Evolutionary conservation across 2,888 invertebrate genomes (phyloP), one percentile per base, ranked within the genome.

Genomic region (Noctua janthina): DNA sequence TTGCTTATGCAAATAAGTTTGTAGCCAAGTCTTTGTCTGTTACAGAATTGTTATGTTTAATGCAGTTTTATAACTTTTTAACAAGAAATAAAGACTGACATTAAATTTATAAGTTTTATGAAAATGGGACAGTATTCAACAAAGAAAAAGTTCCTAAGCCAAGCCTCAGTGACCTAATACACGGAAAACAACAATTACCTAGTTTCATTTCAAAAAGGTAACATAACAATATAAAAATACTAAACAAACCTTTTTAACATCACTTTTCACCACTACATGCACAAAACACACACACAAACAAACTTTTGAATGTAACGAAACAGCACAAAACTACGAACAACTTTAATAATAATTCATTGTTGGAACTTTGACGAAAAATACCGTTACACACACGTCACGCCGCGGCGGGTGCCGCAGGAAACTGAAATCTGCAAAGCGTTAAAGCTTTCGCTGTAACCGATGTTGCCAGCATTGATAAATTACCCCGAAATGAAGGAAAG

Each of bases 381-480:
- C 20, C 10, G 51, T 8, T 49, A 73, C 46, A 69, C 20, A 86
- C 51, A 84, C 90, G 92, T 89, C 90, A 70, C 51, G 15, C 74
- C 86, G 85, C 91, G 90, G 86, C 81, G 78, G 91, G 87, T 94
- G 91, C 94, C 94, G 94, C 94, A 94, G 94, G 89, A 90, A 85
- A 94, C 94, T 94, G 89, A 90, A 92, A 90, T 88, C 91, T 91
- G 92, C 92, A 92, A 91, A 88, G 90, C 89, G 84, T 87, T 91
- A 91, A 91, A 91, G 89, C 88, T 88, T 88, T 90, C 87, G 68
- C 71, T 85, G 83, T 78, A 86, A 83, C 73, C 73, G 35, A 84
- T 87, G 91, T 90, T 91, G 88, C 91, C 68, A 87, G 74, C 39
- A 7, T 35, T 70, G 43, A 68, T 11, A 67, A 67, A 78, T 79